These are phyloP conservation scores for Upupa epops DNA, from an alignment of 2,113 vertebrate species.

Conservation along the genomic window DNA sequence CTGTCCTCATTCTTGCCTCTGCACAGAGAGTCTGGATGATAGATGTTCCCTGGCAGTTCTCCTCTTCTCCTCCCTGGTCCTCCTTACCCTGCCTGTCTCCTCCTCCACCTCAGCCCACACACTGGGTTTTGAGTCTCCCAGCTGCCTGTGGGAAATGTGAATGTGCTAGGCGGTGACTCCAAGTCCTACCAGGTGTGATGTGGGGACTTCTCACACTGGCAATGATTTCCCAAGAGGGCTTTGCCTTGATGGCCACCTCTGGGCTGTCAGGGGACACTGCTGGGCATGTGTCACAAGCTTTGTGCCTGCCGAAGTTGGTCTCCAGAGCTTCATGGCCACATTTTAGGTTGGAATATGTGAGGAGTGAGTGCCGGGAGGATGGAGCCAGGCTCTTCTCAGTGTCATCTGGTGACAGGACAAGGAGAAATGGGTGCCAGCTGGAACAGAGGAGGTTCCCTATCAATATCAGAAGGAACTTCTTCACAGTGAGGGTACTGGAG, in stretches of 20 bases:
- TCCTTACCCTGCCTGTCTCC: neutral
- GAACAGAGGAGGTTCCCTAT: no score
- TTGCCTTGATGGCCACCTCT: neutral
- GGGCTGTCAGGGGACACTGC: neutral
- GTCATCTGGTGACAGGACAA: no score
- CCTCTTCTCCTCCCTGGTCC: neutral
- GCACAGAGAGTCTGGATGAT: neutral
- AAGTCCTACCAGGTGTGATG: neutral
- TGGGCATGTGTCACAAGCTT: neutral
- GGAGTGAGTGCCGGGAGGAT: no score
- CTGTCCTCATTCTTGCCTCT: neutral
- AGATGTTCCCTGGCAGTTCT: neutral
- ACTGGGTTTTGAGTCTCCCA: accelerated
- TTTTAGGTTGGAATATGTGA: neutral
- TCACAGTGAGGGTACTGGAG: no score
- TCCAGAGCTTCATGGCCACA: neutral
- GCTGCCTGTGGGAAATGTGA: accelerated
- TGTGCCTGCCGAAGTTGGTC: neutral
- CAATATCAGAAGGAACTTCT: no score
- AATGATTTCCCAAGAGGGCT: accelerated
- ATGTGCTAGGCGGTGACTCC: neutral
- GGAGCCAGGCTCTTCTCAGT: no score
- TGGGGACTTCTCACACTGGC: neutral
- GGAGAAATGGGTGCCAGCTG: no score
- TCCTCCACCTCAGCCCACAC: neutral